Base-by-base conservation (phyloP, 2,113 vertebrate genomes). In the Ciconia maguari region DNA sequence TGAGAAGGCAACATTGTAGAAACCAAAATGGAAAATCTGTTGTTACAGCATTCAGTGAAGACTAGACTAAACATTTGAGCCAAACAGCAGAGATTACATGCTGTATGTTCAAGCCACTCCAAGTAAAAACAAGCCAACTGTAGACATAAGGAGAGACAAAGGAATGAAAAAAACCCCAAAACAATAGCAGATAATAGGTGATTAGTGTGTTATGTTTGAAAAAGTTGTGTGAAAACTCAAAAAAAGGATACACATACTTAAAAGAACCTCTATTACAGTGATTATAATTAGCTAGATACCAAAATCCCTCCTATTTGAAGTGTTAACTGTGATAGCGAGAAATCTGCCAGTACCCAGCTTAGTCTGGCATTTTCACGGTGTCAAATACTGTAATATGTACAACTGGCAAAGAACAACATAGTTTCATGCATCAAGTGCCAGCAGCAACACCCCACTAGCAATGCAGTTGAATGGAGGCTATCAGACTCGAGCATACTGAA, bases 331-430 rank as follows among this genome's bases (percentile, higher is more conserved):
- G 68, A 55, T 74, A 88, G 62, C 7, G 15, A 77, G 68, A 89
- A 96, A 94, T 96, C 86, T 95, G 82, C 58, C 86, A 96, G 92
- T 90, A 69, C 82, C 91, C 65, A 95, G 89, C 94, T 89, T 97
- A 70, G 92, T 83, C 57, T 95, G 79, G 74, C 68, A 96, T 95
- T 96, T 96, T 91, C 89, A 86, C 62, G 71, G 84, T 95, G 94
- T 97, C 94, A 93, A 89, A 90, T 96, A 93, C 71, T 96, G 79
- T 94, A 96, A 90, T 38, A 84, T 24, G 89, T 94, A 72, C 77
- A 95, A 69, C 49, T 94, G 80, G 72, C 96, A 96, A 88, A 89
- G 77, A 92, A 91, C 44, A 90, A 34, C 95, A 94, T 90, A 81
- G 82, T 81, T 96, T 90, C 58, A 68, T 44, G 71, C 38, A 60